Evolutionary conservation across 2,797 vertebrate genomes (phyloP).

Genomic region (Echeneis naucrates): DNA sequence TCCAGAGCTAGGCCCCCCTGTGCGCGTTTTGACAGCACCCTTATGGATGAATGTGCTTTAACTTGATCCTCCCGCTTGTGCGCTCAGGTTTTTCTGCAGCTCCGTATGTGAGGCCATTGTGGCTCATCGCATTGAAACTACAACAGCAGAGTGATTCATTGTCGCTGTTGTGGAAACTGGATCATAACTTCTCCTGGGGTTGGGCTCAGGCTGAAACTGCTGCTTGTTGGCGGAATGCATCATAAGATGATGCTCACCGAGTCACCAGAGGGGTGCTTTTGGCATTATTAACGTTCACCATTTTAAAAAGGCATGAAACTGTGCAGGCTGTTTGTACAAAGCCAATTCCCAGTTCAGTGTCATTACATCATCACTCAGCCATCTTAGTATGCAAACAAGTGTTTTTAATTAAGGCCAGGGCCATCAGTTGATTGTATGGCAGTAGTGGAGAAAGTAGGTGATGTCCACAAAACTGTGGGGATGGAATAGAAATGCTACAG

Average conservation of each 20-base stretch:
- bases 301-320: background rate
- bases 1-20: conserved; percentile 1
- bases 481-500: too few relatives aligned
- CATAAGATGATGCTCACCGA: too few relatives aligned
- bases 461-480: background rate
- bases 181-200: conserved; percentile 50
- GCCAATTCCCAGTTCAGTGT: conserved; percentile 61
- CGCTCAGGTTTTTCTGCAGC: background rate
- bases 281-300: background rate
- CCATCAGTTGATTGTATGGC: conserved; percentile 25
- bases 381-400: conserved; percentile 76
- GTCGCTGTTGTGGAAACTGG: conserved; percentile 44
- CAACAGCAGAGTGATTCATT: conserved; percentile 12
- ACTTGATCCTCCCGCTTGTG: background rate
- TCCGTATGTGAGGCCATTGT: background rate
- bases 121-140: background rate
- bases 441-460: conserved; percentile 21
- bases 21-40: conserved; percentile 12
- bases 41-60: background rate
- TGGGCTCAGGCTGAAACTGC: conserved; percentile 14
- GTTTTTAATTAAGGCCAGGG: conserved; percentile 64
- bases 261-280: background rate
- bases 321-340: conserved; percentile 44
- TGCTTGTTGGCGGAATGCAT: conserved; percentile 22
- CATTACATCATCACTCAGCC: conserved; percentile 80